Evolutionary conservation across 2,888 invertebrate species (phyloP).

Genomic region (Tipula unca): DNA sequence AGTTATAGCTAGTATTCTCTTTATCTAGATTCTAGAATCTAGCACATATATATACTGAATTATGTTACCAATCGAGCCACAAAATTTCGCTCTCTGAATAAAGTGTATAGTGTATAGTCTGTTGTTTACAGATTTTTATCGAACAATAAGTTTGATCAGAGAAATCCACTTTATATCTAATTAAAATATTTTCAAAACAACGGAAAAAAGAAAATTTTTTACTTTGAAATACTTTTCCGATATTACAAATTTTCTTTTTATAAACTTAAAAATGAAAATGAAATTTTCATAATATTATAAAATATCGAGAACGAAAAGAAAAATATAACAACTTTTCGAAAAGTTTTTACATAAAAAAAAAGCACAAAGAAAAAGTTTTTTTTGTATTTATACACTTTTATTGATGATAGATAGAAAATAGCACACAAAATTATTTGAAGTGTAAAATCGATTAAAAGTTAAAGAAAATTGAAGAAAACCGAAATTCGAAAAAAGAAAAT

Average conservation of each 20-base stretch:
- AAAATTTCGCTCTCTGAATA: not conserved
- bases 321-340: not conserved
- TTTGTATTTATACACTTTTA: not conserved
- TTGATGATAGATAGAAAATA: conserved; percentile 8
- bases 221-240: not conserved
- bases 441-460: conserved; percentile 8
- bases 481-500: not conserved
- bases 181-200: not conserved
- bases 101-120: not conserved
- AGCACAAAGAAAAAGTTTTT: not conserved
- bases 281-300: not conserved
- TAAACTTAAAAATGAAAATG: not conserved
- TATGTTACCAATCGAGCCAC: not conserved
- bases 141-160: not conserved
- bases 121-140: not conserved
- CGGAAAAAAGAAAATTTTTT: not conserved
- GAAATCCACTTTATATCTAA: not conserved
- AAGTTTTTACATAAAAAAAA: conserved; percentile 1
- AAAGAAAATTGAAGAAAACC: not conserved
- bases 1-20: too few relatives aligned
- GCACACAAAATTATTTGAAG: conserved; percentile 14
- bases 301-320: not conserved
- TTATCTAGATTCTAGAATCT: too few relatives aligned
- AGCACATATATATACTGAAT: too few relatives aligned
- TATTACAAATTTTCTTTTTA: not conserved